Evolutionary conservation across 1,140 invertebrate species (phyloP).

Genomic region (Orussus abietinus): DNA sequence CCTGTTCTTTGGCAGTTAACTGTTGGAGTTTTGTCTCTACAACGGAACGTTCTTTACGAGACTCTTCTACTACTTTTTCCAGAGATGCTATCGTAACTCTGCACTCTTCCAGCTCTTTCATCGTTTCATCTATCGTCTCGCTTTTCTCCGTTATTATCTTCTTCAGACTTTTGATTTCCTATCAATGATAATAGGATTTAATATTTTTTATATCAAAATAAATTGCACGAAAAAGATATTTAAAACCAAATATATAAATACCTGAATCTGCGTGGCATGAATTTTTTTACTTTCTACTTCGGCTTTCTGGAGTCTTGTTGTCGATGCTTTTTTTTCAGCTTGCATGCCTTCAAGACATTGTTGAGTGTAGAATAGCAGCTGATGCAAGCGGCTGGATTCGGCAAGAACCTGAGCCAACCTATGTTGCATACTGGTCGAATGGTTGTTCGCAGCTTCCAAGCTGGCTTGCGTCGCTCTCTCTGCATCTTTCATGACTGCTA

Average conservation of each 20-base stretch:
- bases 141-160: conserved; percentile 38
- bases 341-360: conserved; percentile 50
- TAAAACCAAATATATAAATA: too few relatives aligned
- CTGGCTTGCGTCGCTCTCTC: conserved; percentile 53
- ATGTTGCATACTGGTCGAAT: conserved; percentile 53
- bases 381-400: conserved; percentile 51
- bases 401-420: conserved; percentile 49
- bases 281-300: conserved; percentile 30
- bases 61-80: conserved; percentile 26
- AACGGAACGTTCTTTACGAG: conserved; percentile 18
- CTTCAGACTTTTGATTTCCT: conserved; percentile 37
- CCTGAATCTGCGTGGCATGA: conserved; percentile 26
- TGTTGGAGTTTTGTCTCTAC: conserved; percentile 21
- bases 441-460: conserved; percentile 54
- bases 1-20: conserved; percentile 26
- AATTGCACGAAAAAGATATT: conserved; percentile 8
- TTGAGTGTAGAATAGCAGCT: conserved; percentile 53
- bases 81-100: conserved; percentile 27
- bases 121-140: conserved; percentile 19
- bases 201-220: conserved; percentile 2
- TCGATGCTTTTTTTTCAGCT: conserved; percentile 35
- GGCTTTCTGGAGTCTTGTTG: conserved; percentile 25
- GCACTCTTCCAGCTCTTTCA: conserved; percentile 27
- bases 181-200: conserved; percentile 2
- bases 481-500: conserved; percentile 52